A percentile compares a stretch with the other conserved stretches of the same genome.
These are phyloP conservation scores for Argynnis bischoffii DNA, from an alignment of 2,888 invertebrate genomes.

Conservation along the genomic window DNA sequence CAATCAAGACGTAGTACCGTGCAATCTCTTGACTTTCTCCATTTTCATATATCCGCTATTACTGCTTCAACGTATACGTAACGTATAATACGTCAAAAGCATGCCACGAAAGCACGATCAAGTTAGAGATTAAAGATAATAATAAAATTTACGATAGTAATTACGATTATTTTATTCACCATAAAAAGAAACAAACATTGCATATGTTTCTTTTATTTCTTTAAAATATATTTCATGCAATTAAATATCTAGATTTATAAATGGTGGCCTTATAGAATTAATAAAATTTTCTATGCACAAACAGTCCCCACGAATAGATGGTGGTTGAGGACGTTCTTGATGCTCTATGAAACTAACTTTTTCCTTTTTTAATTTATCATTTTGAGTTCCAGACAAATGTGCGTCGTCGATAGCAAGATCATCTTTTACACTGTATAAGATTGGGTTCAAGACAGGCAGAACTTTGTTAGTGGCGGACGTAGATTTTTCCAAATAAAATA, in stretches of 20 bases:
- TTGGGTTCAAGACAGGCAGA: not conserved
- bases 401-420: conserved; percentile 14
- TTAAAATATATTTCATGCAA: not conserved
- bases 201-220: not conserved
- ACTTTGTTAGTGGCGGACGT: conserved; percentile 48
- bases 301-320: conserved; percentile 41
- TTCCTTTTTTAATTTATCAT: not conserved
- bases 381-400: not conserved
- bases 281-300: conserved; percentile 58
- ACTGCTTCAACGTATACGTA: too few species aligned
- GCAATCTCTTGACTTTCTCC: too few species aligned
- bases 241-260: conserved; percentile 15
- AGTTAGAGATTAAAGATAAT: too few species aligned
- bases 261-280: conserved; percentile 60
- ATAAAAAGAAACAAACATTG: not conserved
- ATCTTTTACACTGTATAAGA: not conserved
- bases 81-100: too few species aligned
- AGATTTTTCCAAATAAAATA: conserved; percentile 44
- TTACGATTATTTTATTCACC: too few species aligned
- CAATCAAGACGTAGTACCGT: too few species aligned
- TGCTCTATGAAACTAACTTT: conserved; percentile 46
- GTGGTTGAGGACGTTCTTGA: conserved; percentile 22
- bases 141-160: too few species aligned
- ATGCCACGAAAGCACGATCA: too few species aligned
- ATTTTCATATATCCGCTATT: too few species aligned